Evolutionary conservation across 2,888 invertebrate species (phyloP).

Genomic region (Acrocera orbiculus): DNA sequence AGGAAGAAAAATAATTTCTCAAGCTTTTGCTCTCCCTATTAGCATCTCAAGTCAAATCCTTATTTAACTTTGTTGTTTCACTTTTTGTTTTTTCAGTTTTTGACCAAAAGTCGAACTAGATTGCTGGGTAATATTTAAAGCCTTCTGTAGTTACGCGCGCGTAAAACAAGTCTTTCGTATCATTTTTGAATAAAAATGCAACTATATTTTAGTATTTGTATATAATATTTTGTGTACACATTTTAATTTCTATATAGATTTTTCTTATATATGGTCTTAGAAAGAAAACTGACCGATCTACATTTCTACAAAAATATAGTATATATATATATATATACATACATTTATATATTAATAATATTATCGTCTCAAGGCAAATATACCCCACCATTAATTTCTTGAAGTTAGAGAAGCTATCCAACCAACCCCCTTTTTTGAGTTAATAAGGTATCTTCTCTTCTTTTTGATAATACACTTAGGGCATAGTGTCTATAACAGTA

Average conservation of each 20-base stretch:
- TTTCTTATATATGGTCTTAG: slow-evolving; percentile 7
- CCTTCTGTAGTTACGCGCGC: slow-evolving; percentile 15
- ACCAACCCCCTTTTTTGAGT: not conserved
- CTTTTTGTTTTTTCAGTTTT: too few relatives aligned
- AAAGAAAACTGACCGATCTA: slow-evolving; percentile 13
- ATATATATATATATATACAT: slow-evolving; percentile 4
- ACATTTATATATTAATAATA: too few relatives aligned
- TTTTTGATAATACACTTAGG: too few relatives aligned
- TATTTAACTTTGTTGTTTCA: too few relatives aligned
- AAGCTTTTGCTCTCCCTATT: slow-evolving; percentile 11
- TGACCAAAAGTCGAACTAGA: slow-evolving; percentile 14
- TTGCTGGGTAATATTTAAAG: slow-evolving; percentile 10
- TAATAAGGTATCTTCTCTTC: too few relatives aligned
- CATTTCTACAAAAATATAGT: slow-evolving; percentile 6
- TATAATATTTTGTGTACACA: too few relatives aligned
- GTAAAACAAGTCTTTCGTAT: slow-evolving; percentile 14
- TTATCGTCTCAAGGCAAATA: slow-evolving; percentile 13
- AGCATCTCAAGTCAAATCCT: slow-evolving; percentile 11
- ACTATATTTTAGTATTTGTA: too few relatives aligned
- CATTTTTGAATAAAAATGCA: too few relatives aligned
- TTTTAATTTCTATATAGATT: too few relatives aligned
- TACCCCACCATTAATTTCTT: slow-evolving; percentile 13
- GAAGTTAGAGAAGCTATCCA: slow-evolving; percentile 6
- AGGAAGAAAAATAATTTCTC: slow-evolving; percentile 9
- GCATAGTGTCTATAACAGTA: too few relatives aligned